Evolutionary conservation across 2,113 vertebrate genomes (phyloP), one percentile per base, ranked within the genome.

Genomic region (Phocoena sinus): DNA sequence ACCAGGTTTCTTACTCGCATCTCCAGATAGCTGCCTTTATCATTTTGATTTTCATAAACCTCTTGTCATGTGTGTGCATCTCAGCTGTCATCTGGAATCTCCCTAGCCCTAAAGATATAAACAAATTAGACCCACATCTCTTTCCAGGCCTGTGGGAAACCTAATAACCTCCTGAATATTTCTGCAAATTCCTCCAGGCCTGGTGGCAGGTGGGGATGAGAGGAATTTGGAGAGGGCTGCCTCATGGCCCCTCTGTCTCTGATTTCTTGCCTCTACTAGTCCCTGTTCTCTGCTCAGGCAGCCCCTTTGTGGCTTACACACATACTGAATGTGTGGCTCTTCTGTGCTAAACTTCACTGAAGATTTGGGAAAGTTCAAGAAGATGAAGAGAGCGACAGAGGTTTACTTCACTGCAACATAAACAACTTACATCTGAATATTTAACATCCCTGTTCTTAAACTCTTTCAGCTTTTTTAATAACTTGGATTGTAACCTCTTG

Each of bases 91-190:
- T n/a, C 44, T 92, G 31, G 73, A 94, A 89, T 89, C 62, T 94
- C 53, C 25, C 47, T 87, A 17, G 65, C 20, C 21, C 20, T 81
- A 92, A 86, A 86, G 56, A 96, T 63, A 41, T 36, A 83, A 47
- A 87, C n/a, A 70, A 92, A 92, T 83, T 74, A 87, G 56, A 25
- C 25, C 92, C 83, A 62, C 36, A n/a, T 68, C 28, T 63, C 58
- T 74, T 95, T 92, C 53, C 60, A 93, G 65, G 70, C 31, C 76
- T 95, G n/a, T 87, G 28, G 56, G 87, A 95, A 93, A 53, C 87
- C 63, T 63, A 89, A 62, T 74, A 89, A 73, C 50, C 36, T 95
- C 38, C 25, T 68, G 83, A 92, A 82, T 67, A 90, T 86, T 93
- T 93, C 77, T 93, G 53, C 33, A 93, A 71, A 89, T 95, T 95